These are phyloP conservation scores for Apodemia duryi DNA, from an alignment of 2,888 invertebrate species.

Conservation along the genomic window DNA sequence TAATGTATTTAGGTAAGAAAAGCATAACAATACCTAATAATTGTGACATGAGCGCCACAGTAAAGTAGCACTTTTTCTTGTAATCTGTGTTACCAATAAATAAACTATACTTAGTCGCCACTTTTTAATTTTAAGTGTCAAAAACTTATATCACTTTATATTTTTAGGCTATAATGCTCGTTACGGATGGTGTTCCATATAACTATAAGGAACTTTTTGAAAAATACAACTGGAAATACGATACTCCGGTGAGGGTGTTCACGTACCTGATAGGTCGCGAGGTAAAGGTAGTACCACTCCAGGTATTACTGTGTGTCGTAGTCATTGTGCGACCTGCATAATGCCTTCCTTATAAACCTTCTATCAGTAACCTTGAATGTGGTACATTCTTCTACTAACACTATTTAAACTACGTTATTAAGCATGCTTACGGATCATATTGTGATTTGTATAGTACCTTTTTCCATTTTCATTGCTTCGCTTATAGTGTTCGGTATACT, in stretches of 20 bases:
- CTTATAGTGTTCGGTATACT: conserved; percentile 42
- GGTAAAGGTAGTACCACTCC: conserved; percentile 81
- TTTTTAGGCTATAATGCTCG: conserved; percentile 95
- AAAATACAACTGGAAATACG: conserved; percentile 89
- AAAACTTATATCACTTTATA: conserved; percentile 23
- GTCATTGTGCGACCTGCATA: conserved; percentile 78
- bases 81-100: not conserved
- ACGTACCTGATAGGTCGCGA: conserved; percentile 98
- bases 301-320: conserved; percentile 74
- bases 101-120: not conserved
- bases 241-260: conserved; percentile 95
- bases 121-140: not conserved
- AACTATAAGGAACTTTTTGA: conserved; percentile 96
- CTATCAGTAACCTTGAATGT: conserved; percentile 74
- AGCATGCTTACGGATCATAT: conserved; percentile 20
- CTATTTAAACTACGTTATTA: conserved; percentile 18
- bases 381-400: conserved; percentile 51
- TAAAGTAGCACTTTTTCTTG: not conserved
- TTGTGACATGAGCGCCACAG: not conserved
- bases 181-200: conserved; percentile 99
- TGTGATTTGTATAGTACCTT: conserved; percentile 28
- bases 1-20: not conserved
- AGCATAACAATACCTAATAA: not conserved
- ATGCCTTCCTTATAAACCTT: conserved; percentile 64
- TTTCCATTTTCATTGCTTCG: conserved; percentile 55